Evolutionary conservation across 2,888 invertebrate genomes (phyloP).

Genomic region (Augiades crinisus): DNA sequence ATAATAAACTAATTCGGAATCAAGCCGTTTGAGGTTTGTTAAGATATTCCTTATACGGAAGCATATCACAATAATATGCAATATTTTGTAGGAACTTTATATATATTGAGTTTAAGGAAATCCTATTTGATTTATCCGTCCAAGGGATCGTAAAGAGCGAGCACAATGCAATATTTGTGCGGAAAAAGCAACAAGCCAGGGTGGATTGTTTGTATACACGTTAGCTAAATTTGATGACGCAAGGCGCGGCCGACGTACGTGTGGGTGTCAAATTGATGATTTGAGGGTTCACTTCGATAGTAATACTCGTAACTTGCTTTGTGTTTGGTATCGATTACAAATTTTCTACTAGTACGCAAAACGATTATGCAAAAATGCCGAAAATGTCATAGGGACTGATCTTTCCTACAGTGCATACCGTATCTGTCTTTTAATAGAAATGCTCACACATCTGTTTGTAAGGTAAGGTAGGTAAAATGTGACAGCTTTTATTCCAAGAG

Average conservation of each 20-base stretch:
- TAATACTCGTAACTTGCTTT: constrained; percentile 49
- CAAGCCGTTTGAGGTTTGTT: too few relatives aligned
- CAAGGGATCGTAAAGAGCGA: neutral
- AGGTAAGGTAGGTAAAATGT: too few relatives aligned
- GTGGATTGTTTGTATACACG: constrained; percentile 74
- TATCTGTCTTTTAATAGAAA: neutral
- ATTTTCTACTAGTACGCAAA: neutral
- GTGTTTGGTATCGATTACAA: constrained; percentile 44
- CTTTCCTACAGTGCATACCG: neutral
- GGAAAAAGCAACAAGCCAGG: constrained; percentile 68
- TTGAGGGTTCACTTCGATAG: constrained; percentile 56
- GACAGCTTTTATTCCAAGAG: too few relatives aligned
- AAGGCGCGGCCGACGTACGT: constrained; percentile 60
- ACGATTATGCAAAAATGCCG: neutral
- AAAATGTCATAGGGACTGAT: neutral
- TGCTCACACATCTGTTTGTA: too few relatives aligned
- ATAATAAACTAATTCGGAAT: too few relatives aligned
- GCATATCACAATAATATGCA: too few relatives aligned
- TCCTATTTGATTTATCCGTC: constrained; percentile 39
- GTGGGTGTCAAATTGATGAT: constrained; percentile 72
- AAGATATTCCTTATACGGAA: neutral
- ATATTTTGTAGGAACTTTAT: neutral
- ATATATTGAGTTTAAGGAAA: constrained; percentile 36
- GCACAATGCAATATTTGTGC: constrained; percentile 61
- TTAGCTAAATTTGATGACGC: constrained; percentile 80